Evolutionary conservation across 2,113 vertebrate species (phyloP).

Genomic region (Tyto alba): DNA sequence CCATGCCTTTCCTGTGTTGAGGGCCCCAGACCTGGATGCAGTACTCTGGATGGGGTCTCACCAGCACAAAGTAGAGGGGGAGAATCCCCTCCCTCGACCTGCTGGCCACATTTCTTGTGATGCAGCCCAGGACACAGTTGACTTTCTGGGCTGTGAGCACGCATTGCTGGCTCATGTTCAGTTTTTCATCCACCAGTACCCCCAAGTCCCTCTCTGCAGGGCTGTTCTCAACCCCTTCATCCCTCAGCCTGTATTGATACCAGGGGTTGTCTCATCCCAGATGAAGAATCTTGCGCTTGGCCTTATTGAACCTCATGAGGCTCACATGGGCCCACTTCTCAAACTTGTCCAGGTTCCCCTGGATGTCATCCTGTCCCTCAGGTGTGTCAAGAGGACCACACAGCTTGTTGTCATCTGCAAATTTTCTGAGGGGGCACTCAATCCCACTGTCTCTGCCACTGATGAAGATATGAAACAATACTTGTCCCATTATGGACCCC

Average conservation of each 20-base stretch:
- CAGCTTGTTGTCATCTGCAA: not conserved
- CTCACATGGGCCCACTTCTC: not conserved
- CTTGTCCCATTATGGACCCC: fast-evolving
- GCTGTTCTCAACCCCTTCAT: no score
- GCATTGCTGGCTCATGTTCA: not conserved
- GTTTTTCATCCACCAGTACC: not conserved
- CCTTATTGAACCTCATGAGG: not conserved
- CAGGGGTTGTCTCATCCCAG: fast-evolving
- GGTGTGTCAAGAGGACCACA: fast-evolving
- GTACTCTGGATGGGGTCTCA: not conserved
- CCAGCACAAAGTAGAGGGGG: not conserved
- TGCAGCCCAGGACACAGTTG: not conserved
- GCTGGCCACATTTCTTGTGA: not conserved
- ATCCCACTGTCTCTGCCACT: not conserved
- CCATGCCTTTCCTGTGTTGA: not conserved
- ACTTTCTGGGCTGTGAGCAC: fast-evolving
- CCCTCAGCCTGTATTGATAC: not conserved
- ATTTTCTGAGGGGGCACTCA: not conserved
- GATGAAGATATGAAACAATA: not conserved
- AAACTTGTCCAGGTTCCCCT: not conserved
- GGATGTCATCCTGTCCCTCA: no score
- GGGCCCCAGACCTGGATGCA: not conserved
- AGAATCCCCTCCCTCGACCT: not conserved
- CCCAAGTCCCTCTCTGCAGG: not conserved
- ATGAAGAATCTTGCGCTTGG: not conserved